Conservation (phyloP, 1,140 invertebrate genomes). For the Drosophila elegans region DNA sequence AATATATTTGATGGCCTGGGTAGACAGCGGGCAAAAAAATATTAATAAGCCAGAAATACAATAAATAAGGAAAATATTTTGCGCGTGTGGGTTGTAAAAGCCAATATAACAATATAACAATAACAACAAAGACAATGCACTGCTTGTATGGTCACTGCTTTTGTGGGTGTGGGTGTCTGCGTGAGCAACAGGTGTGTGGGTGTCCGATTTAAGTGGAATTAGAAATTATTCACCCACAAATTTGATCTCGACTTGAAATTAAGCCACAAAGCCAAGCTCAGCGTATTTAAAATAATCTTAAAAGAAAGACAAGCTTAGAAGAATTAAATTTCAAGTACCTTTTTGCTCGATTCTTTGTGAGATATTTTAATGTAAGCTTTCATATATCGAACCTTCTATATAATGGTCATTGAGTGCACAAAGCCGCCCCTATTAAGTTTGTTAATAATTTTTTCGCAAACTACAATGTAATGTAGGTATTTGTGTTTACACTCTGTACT, state of each 20-base stretch:
- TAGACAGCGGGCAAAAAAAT: conserved; percentile 41
- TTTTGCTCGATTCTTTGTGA: neutral
- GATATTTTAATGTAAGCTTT: too few species aligned
- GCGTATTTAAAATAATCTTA: neutral
- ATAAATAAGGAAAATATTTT: conserved; percentile 66
- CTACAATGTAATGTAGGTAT: too few species aligned
- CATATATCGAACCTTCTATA: too few species aligned
- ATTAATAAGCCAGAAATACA: conserved; percentile 67
- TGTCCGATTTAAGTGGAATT: conserved; percentile 45
- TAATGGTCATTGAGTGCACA: too few species aligned
- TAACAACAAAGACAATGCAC: conserved; percentile 53
- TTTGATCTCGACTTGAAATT: conserved; percentile 39
- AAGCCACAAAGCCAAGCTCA: conserved; percentile 8
- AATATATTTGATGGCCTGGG: conserved; percentile 42
- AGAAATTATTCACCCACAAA: conserved; percentile 64
- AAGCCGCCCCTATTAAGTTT: too few species aligned
- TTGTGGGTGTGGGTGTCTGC: conserved; percentile 15
- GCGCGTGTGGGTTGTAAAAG: conserved; percentile 62
- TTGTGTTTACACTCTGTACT: too few species aligned
- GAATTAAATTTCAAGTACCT: neutral
- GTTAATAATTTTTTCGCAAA: too few species aligned
- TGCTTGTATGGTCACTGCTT: conserved; percentile 43
- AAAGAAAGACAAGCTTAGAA: neutral
- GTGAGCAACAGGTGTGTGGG: conserved; percentile 33
- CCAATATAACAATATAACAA: conserved; percentile 52